These are phyloP conservation scores for Agrotis ipsilon DNA, from an alignment of 2,888 invertebrate genomes.

Conservation along the genomic window DNA sequence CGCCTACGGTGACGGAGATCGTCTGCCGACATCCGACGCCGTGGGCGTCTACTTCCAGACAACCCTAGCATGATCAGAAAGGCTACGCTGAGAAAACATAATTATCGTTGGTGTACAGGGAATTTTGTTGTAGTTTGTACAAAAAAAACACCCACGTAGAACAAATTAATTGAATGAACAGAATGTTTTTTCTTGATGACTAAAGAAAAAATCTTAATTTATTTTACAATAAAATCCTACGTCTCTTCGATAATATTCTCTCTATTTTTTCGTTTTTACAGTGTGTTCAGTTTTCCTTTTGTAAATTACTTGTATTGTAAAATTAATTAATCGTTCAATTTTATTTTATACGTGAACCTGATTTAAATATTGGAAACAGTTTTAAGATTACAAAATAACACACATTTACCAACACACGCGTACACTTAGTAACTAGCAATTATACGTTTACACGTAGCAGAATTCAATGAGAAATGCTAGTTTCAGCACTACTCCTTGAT, in stretches of 20 bases:
- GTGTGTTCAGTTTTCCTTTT: neutral
- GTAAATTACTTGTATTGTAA: neutral
- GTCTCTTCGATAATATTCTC: slow-evolving; percentile 7
- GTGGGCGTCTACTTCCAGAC: no score
- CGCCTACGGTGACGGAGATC: no score
- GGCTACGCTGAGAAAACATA: neutral
- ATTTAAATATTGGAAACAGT: no score
- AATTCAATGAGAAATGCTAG: no score
- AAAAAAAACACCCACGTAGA: slow-evolving; percentile 16
- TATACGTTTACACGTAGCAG: no score
- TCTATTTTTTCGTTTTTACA: neutral
- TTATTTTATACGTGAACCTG: neutral
- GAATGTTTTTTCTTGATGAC: slow-evolving; percentile 20
- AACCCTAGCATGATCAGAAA: neutral
- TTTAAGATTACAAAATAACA: no score
- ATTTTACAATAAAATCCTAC: slow-evolving; percentile 19
- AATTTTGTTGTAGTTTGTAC: neutral
- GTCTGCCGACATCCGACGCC: no score
- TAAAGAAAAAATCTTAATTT: slow-evolving; percentile 6
- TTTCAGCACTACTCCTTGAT: neutral
- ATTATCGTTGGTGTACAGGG: neutral
- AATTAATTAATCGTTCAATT: neutral
- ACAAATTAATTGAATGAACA: slow-evolving; percentile 8
- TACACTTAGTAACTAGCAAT: no score
- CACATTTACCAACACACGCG: no score